phyloP scores from a whole-genome alignment of 2,888 invertebrate species.

The Biston betularia region DNA sequence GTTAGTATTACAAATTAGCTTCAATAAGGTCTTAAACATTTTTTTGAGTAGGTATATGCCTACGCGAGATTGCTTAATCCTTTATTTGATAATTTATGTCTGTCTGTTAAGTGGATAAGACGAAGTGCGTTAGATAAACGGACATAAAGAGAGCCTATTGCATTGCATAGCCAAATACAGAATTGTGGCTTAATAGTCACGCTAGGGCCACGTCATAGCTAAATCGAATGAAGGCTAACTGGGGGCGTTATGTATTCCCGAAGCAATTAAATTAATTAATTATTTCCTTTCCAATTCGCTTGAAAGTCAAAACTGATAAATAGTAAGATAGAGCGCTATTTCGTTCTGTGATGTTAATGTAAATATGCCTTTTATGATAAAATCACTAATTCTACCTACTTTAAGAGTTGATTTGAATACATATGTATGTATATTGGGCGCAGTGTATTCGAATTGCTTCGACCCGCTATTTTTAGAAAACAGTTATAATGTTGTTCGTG shows the following conservation, averaged over 20 bases:
- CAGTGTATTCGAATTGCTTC: slow-evolving; percentile 3
- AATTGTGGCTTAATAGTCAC: slow-evolving; percentile 64
- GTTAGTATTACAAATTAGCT: slow-evolving; percentile 14
- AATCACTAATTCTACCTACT: slow-evolving; percentile 19
- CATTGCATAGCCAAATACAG: slow-evolving; percentile 75
- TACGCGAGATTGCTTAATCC: slow-evolving; percentile 40
- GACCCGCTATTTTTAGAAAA: slow-evolving; percentile 6
- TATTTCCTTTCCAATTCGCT: slow-evolving; percentile 81
- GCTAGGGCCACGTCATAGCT: slow-evolving; percentile 72
- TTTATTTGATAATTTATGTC: slow-evolving; percentile 56
- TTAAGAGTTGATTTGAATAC: slow-evolving; percentile 23
- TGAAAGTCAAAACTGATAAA: slow-evolving; percentile 56
- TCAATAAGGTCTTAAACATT: slow-evolving; percentile 8
- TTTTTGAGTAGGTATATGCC: slow-evolving; percentile 27
- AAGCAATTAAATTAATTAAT: slow-evolving; percentile 80
- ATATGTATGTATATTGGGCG: slow-evolving; percentile 17
- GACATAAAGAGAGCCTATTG: slow-evolving; percentile 70
- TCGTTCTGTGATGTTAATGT: slow-evolving; percentile 32
- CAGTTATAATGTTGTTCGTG: not conserved
- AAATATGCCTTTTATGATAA: slow-evolving; percentile 27
- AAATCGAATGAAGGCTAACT: slow-evolving; percentile 80
- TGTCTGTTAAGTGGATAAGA: slow-evolving; percentile 62
- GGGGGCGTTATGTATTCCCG: slow-evolving; percentile 75
- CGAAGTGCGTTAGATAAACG: slow-evolving; percentile 64
- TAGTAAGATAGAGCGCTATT: slow-evolving; percentile 31